Evolutionary conservation across 1,140 invertebrate species (phyloP), one percentile per base, ranked within the genome.

Genomic region (Drosophila tani): DNA sequence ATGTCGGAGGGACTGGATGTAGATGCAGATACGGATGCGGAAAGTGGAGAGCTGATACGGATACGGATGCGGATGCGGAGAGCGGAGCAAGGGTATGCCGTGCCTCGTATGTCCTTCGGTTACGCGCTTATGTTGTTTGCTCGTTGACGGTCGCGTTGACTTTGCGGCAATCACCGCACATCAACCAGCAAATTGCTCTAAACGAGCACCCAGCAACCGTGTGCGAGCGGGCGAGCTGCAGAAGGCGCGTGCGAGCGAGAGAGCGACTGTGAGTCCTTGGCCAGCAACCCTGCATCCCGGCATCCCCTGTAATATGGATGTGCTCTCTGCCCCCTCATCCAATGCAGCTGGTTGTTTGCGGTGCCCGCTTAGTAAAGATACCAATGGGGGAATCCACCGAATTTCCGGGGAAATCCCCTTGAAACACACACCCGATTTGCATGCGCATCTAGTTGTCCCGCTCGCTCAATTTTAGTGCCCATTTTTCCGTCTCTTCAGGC

Each of bases 91-190:
- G 35, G 35, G 68, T 47, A 17, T 63, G 17, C 21, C 63, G 32
- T 35, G 32, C 4, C 32, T 35, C 46, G 17, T 57, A 60, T 68
- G 69, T 83, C 55, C 75, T 88, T 73, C 66, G 45, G 64, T 67
- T 40, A 56, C 84, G 71, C 81, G 78, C 53, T 84, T 82, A 86
- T 76, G 91, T 91, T 91, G 85, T 91, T 86, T 91, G 80, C 86
- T 88, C 91, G 91, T 92, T 91, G 91, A 92, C 91, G 91, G 91
- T 92, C 79, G 86, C 91, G 82, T 85, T 92, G 82, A 91, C 88
- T 91, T 91, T 86, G 90, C 57, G 81, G 82, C 88, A 91, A 91
- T 91, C 90, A 91, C 90, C 90, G 88, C 88, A 90, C 90, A 91
- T 90, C 82, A 91, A 91, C 90, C 84, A 88, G 90, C 80, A 91